Evolutionary conservation across 2,113 vertebrate species (phyloP).

Genomic region (Hippoglossus stenolepis): DNA sequence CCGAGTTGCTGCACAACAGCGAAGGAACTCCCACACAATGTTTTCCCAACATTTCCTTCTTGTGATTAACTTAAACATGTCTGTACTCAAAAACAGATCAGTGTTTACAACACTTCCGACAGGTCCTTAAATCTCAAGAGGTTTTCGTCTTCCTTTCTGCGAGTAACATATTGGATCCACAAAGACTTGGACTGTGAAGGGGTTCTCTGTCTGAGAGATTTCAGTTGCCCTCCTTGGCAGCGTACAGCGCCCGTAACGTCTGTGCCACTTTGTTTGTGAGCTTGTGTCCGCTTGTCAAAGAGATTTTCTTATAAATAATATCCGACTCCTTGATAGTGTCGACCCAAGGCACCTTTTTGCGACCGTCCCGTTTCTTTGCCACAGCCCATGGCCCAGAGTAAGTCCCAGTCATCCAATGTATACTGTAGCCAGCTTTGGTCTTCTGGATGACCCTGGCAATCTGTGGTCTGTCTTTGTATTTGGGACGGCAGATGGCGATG

Average conservation of each 20-base stretch:
- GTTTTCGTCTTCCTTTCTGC: conserved; percentile 53
- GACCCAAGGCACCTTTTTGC: conserved; percentile 99
- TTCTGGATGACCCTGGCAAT: conserved; percentile 97
- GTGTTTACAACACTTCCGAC: conserved; percentile 60
- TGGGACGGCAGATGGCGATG: conserved; percentile 97
- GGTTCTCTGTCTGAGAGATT: conserved; percentile 56
- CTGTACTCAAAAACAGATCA: conserved; percentile 82
- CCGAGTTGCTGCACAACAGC: conserved; percentile 99
- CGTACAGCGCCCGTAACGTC: conserved; percentile 96
- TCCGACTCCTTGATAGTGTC: conserved; percentile 99
- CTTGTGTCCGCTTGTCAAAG: conserved; percentile 97
- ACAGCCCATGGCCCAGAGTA: conserved; percentile 97
- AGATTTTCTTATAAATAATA: conserved; percentile 99
- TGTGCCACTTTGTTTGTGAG: conserved; percentile 98
- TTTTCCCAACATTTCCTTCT: conserved; percentile 92
- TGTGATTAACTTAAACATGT: conserved; percentile 72
- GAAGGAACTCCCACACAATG: conserved; percentile 98
- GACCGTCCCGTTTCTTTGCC: conserved; percentile 97
- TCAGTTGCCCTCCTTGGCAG: conserved; percentile 93
- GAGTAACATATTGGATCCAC: conserved; percentile 75
- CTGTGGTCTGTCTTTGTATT: conserved; percentile 99
- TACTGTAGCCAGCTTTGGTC: conserved; percentile 95
- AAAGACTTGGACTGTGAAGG: conserved; percentile 81
- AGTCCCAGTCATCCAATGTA: conserved; percentile 99
- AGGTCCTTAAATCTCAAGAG: conserved; percentile 81